A percentile compares a stretch with the other conserved stretches of the same genome.
These are phyloP conservation scores for Leptoteleia sp. DNA, from an alignment of 1,140 invertebrate genomes.

Conservation along the genomic window DNA sequence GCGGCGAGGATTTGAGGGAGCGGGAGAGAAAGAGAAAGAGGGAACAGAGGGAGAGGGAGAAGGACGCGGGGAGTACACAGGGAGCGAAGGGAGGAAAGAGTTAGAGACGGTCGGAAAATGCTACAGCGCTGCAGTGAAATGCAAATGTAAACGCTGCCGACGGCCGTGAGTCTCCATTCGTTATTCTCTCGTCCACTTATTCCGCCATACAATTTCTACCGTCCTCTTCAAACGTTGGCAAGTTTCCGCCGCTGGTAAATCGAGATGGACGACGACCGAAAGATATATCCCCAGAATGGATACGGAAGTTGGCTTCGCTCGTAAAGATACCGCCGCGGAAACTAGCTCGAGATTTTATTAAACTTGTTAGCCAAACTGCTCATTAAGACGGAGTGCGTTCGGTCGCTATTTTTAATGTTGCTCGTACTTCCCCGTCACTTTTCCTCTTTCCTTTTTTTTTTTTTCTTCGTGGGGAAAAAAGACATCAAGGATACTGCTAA, in stretches of 20 bases:
- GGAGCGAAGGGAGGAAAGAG: background rate
- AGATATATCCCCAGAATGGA: constrained; percentile 38
- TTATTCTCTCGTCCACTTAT: constrained; percentile 67
- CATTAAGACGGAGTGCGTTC: constrained; percentile 28
- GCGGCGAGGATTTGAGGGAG: too few species aligned
- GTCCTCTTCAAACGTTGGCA: constrained; percentile 54
- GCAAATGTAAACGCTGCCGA: constrained; percentile 63
- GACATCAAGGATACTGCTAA: too few species aligned
- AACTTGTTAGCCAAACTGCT: constrained; percentile 52
- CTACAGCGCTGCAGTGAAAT: constrained; percentile 47
- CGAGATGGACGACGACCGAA: constrained; percentile 40
- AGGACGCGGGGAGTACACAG: background rate
- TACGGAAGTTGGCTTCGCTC: constrained; percentile 41
- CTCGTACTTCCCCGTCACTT: constrained; percentile 6
- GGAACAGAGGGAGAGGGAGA: background rate
- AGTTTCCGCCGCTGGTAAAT: constrained; percentile 57
- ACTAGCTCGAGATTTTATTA: constrained; percentile 58
- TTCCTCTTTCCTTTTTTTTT: too few species aligned
- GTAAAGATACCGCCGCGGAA: constrained; percentile 53
- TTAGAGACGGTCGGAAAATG: constrained; percentile 22
- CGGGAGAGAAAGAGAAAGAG: background rate
- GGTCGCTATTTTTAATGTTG: constrained; percentile 24
- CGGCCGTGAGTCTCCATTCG: constrained; percentile 58
- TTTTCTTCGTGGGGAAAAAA: too few species aligned
- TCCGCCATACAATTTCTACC: constrained; percentile 53